Evolutionary conservation across 2,888 invertebrate species (phyloP).

Genomic region (Incurvaria masculella): DNA sequence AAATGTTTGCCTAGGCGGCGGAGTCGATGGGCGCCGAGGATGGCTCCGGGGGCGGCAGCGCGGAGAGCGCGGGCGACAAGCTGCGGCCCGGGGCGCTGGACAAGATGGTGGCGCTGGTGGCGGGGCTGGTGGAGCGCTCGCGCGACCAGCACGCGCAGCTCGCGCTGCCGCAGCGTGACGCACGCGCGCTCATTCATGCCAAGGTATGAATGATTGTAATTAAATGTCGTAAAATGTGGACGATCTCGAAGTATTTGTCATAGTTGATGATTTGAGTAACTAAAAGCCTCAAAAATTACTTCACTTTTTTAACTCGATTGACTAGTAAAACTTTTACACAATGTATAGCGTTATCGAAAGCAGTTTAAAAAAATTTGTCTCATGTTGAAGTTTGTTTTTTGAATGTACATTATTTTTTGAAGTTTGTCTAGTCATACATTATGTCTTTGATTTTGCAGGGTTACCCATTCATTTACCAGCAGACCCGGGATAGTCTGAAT

Average conservation of each 20-base stretch:
- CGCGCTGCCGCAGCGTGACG: slow-evolving; percentile 73
- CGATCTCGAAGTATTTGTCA: too few relatives aligned
- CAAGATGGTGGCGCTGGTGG: slow-evolving; percentile 92
- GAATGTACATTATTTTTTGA: too few relatives aligned
- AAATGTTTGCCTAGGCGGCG: slow-evolving; percentile 40
- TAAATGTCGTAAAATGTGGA: too few relatives aligned
- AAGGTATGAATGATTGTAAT: slow-evolving; percentile 68
- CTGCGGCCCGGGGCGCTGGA: slow-evolving; percentile 88
- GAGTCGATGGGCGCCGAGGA: slow-evolving; percentile 39
- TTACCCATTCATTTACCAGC: slow-evolving; percentile 91
- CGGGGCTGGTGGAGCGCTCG: slow-evolving; percentile 84
- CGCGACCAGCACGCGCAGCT: slow-evolving; percentile 73
- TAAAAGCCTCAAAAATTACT: too few relatives aligned
- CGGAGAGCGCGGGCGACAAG: slow-evolving; percentile 55
- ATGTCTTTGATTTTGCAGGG: slow-evolving; percentile 53
- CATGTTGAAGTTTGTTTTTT: too few relatives aligned
- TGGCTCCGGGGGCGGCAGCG: slow-evolving; percentile 31
- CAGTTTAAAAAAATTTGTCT: too few relatives aligned
- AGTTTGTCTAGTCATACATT: too few relatives aligned
- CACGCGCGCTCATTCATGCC: slow-evolving; percentile 79
- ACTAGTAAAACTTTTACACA: too few relatives aligned
- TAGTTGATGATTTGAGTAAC: too few relatives aligned
- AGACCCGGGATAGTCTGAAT: slow-evolving; percentile 91
- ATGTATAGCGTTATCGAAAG: too few relatives aligned
- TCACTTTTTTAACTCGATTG: too few relatives aligned